A percentile compares a stretch with the other conserved stretches of the same genome.
Conservation (phyloP, 1,140 invertebrate species). For the Zaprionus ghesquierei region DNA sequence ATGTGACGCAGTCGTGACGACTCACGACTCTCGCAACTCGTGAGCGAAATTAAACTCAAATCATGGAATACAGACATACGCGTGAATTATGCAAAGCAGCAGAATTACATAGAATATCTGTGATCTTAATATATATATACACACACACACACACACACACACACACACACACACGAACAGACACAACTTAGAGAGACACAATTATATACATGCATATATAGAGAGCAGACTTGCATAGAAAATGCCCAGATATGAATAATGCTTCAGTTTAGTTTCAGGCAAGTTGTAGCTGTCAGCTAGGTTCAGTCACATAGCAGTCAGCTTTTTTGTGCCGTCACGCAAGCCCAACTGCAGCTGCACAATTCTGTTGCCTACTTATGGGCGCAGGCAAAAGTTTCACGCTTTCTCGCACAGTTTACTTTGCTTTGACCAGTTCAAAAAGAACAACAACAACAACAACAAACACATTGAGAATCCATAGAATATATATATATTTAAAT, state of each 20-base stretch:
- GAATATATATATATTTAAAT: neutral
- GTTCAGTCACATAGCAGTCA: neutral
- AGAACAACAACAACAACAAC: slow-evolving; percentile 1
- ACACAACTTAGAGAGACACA: neutral
- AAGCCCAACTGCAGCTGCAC: slow-evolving; percentile 1
- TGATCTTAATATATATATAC: slow-evolving; percentile 82
- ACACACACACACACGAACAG: neutral
- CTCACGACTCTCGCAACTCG: neutral
- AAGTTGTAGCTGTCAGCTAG: neutral
- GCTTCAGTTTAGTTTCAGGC: no score
- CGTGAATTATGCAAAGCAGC: slow-evolving; percentile 56
- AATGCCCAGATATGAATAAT: neutral
- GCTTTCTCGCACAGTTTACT: slow-evolving; percentile 50
- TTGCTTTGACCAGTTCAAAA: slow-evolving; percentile 55
- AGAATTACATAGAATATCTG: slow-evolving; percentile 82
- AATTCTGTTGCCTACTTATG: slow-evolving; percentile 24
- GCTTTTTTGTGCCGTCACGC: neutral
- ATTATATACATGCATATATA: neutral
- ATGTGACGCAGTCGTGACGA: slow-evolving; percentile 20
- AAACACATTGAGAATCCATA: slow-evolving; percentile 5
- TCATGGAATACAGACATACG: slow-evolving; percentile 48
- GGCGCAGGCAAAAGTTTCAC: slow-evolving; percentile 11
- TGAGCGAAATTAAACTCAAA: slow-evolving; percentile 26
- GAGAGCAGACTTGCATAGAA: neutral
- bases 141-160: neutral